Base-by-base conservation (phyloP, 2,113 vertebrate genomes). In the Varanus salvator region DNA sequence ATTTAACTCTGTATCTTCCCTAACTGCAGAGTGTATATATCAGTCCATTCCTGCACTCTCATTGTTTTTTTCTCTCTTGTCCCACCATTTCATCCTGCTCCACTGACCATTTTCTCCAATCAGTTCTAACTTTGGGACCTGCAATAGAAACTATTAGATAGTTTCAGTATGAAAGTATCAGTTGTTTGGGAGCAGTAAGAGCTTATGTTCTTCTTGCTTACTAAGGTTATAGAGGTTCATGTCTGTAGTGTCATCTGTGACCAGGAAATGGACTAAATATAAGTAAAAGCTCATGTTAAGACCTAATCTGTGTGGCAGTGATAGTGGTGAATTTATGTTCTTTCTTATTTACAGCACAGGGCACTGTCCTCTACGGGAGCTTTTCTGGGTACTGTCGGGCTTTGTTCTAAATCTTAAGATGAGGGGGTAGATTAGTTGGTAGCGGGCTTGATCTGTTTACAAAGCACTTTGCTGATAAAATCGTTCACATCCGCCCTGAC, bases 381-480 rank as follows among this genome's bases (percentile, higher is more conserved):
- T 64, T 60, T 76, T 64, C 15, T 6, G 23, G 31, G 31, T 64
- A 86, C 38, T 19, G 21, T 34, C 48, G 23, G 34, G 23, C 54
- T 48, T 87, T 77, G 57, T 50, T 78, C 57, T 44, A 15, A 29
- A 6, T 8, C 29, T 80, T 17, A 44, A 52, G 44, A 52, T n/a
- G 25, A n/a, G 57, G 11, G 60, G 60, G 64, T 80, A 12, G 38
- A 52, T 23, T 52, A 25, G 23, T 87, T 64, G 44, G 66, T 19
- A 31, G 71, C 23, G 12, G 19, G 38, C 34, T 64, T 75, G 78
- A 48, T 38, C 74, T 71, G 34, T 89, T 82, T 75, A 34, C 68
- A 83, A 60, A 83, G 52, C 69, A 48, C 80, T 72, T 88, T 44
- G 19, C 87, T 88, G 87, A 72, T 82, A 87, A 60, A n/a, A 87